phyloP scores from a whole-genome alignment of 1,140 invertebrate genomes.

The Aleiodes sp. region DNA sequence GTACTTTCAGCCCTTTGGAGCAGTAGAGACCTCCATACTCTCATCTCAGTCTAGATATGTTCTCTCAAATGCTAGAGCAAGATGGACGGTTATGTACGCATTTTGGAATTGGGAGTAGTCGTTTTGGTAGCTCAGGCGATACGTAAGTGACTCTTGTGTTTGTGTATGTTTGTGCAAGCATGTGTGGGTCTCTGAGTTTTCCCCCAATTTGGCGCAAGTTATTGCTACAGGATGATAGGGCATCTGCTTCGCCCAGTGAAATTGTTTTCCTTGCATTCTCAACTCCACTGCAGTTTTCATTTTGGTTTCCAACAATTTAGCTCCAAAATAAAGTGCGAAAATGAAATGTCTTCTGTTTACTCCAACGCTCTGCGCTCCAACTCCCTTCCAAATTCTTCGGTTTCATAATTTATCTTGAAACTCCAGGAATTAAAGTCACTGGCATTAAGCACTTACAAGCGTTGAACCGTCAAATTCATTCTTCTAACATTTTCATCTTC shows the following conservation, averaged over 20 bases:
- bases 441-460: not conserved
- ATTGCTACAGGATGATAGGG: not conserved
- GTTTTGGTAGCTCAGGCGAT: slow-evolving; percentile 19
- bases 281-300: too few relatives aligned
- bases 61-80: slow-evolving; percentile 27
- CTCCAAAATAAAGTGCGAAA: too few relatives aligned
- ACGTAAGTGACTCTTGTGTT: slow-evolving; percentile 38
- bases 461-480: not conserved
- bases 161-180: slow-evolving; percentile 52
- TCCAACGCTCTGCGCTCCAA: too few relatives aligned
- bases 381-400: too few relatives aligned
- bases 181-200: slow-evolving; percentile 47
- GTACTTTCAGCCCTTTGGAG: slow-evolving; percentile 28
- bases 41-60: slow-evolving; percentile 24
- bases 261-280: too few relatives aligned
- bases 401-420: slow-evolving; percentile 48
- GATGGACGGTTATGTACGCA: slow-evolving; percentile 16
- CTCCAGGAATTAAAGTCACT: not conserved
- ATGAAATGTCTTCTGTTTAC: too few relatives aligned
- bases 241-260: not conserved
- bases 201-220: not conserved
- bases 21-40: slow-evolving; percentile 35
- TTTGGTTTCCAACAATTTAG: too few relatives aligned
- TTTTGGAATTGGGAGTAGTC: slow-evolving; percentile 10
- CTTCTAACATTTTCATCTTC: not conserved